phyloP scores from a whole-genome alignment of 1,140 invertebrate genomes.

The Drosophila biarmipes region DNA sequence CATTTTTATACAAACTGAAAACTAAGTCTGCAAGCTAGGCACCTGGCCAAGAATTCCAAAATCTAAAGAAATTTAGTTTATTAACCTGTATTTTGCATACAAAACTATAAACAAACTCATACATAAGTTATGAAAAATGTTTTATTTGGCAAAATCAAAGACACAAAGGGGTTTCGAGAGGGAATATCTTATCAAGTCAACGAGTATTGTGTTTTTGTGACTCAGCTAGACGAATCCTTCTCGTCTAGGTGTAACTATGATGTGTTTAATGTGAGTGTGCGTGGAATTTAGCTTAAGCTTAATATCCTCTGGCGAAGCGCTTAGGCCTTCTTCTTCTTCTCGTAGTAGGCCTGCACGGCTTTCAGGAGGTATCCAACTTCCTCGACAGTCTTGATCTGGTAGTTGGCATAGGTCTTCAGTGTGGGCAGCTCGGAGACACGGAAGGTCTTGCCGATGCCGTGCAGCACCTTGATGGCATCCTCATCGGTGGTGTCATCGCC shows the following conservation, averaged over 20 bases:
- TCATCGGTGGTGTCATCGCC: slow-evolving; percentile 96
- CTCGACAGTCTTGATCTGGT: slow-evolving; percentile 93
- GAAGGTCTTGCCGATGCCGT: slow-evolving; percentile 96
- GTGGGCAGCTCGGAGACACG: slow-evolving; percentile 93
- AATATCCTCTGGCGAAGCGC: slow-evolving; percentile 36
- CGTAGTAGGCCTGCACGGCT: slow-evolving; percentile 89
- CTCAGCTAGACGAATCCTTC: neutral
- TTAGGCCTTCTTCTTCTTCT: slow-evolving; percentile 83
- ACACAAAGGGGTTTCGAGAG: slow-evolving; percentile 25
- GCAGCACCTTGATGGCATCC: slow-evolving; percentile 94
- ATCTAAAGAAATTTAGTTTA: too few species aligned
- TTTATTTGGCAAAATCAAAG: slow-evolving; percentile 60
- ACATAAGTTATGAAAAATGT: slow-evolving; percentile 14
- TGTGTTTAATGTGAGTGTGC: slow-evolving; percentile 36
- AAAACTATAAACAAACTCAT: neutral
- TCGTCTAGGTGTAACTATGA: slow-evolving; percentile 10
- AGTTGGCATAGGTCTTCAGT: slow-evolving; percentile 93
- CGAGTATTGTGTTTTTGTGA: slow-evolving; percentile 31
- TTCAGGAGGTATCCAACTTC: slow-evolving; percentile 94
- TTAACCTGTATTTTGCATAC: too few species aligned
- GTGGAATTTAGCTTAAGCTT: slow-evolving; percentile 80
- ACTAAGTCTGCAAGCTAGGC: too few species aligned
- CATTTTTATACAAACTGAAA: too few species aligned
- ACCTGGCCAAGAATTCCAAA: too few species aligned
- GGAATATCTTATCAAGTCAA: slow-evolving; percentile 26